A percentile compares a stretch with the other conserved stretches of the same genome.
phyloP scores from a whole-genome alignment of 1,140 invertebrate species.

The Drosophila yakuba region DNA sequence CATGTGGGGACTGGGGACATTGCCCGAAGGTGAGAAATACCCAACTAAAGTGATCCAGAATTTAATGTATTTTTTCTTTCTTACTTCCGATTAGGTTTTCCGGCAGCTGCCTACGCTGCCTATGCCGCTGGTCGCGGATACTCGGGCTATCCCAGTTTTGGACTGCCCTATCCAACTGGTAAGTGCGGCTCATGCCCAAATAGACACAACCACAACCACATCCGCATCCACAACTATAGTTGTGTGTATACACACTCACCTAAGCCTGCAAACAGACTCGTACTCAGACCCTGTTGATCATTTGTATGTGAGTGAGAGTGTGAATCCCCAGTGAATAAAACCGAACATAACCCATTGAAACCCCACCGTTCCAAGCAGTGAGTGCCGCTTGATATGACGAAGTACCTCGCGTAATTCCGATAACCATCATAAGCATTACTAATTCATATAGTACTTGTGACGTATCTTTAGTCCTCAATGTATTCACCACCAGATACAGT shows the following conservation, averaged over 20 bases:
- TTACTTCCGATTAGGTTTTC: constrained; percentile 89
- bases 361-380: constrained; percentile 80
- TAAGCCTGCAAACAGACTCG: constrained; percentile 14
- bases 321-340: constrained; percentile 47
- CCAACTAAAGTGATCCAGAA: neutral
- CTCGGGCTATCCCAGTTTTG: constrained; percentile 98
- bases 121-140: constrained; percentile 97
- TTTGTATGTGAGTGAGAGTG: constrained; percentile 60
- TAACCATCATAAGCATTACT: constrained; percentile 41
- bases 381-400: constrained; percentile 79
- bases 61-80: neutral
- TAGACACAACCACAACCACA: constrained; percentile 17
- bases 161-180: constrained; percentile 98
- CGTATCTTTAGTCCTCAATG: constrained; percentile 13
- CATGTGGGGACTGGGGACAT: constrained; percentile 98
- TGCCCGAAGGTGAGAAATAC: constrained; percentile 95
- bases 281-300: constrained; percentile 10
- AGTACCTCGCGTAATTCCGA: constrained; percentile 15
- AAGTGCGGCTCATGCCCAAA: constrained; percentile 85
- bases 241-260: constrained; percentile 7
- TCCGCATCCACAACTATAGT: constrained; percentile 14
- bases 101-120: constrained; percentile 95
- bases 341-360: constrained; percentile 1
- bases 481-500: constrained; percentile 4
- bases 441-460: constrained; percentile 13